phyloP scores from a whole-genome alignment of 2,888 invertebrate species.

The Lymantria monacha region DNA sequence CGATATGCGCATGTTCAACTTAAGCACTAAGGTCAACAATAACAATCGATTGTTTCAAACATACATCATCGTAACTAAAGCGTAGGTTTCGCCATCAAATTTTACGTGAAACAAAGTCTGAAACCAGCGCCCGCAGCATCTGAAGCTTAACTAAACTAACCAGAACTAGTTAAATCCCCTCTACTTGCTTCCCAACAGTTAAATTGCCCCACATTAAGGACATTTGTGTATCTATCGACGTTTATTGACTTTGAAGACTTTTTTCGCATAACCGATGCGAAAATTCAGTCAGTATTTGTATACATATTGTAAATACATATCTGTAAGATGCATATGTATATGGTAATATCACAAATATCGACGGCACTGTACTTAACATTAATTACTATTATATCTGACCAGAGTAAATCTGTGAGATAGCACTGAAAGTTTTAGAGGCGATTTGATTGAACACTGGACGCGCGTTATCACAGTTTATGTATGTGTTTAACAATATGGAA shows the following conservation, averaged over 20 bases:
- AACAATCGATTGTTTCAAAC: slow-evolving; percentile 51
- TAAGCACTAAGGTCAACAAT: slow-evolving; percentile 63
- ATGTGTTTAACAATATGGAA: slow-evolving; percentile 22
- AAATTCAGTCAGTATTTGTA: slow-evolving; percentile 33
- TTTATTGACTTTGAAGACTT: slow-evolving; percentile 47
- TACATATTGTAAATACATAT: not conserved
- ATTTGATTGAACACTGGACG: slow-evolving; percentile 72
- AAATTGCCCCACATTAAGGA: slow-evolving; percentile 46
- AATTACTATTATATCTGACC: slow-evolving; percentile 51
- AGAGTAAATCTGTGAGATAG: slow-evolving; percentile 40
- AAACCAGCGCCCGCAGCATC: slow-evolving; percentile 48
- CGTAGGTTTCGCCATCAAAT: slow-evolving; percentile 36
- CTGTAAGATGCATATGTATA: slow-evolving; percentile 31
- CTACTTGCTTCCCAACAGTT: slow-evolving; percentile 39
- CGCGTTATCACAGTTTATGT: slow-evolving; percentile 76
- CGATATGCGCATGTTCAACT: slow-evolving; percentile 74
- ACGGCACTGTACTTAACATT: slow-evolving; percentile 59
- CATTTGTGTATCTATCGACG: slow-evolving; percentile 46
- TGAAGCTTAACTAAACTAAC: slow-evolving; percentile 51
- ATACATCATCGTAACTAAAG: slow-evolving; percentile 45
- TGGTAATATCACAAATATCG: slow-evolving; percentile 67
- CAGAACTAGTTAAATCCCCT: slow-evolving; percentile 44
- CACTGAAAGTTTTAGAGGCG: slow-evolving; percentile 43
- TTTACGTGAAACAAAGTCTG: slow-evolving; percentile 43
- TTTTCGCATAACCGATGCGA: slow-evolving; percentile 30